Evolutionary conservation across 1,140 invertebrate species (phyloP).

Genomic region (Caligus rogercresseyi): DNA sequence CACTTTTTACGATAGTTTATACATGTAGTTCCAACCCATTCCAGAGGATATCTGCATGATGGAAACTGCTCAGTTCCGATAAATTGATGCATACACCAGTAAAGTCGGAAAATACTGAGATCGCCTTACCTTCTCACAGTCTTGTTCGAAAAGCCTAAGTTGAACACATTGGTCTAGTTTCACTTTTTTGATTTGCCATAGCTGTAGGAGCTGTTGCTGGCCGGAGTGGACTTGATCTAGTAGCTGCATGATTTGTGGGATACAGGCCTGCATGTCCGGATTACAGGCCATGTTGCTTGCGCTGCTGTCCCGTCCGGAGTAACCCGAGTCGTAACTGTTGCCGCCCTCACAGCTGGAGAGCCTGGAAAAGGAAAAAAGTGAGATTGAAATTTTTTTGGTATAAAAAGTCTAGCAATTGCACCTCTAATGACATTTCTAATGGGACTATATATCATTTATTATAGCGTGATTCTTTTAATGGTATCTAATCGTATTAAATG

Average conservation of each 20-base stretch:
- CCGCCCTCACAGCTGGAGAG: conserved; percentile 28
- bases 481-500: too few relatives aligned
- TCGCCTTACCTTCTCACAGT: conserved; percentile 80
- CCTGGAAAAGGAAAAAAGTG: conserved; percentile 24
- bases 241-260: conserved; percentile 49
- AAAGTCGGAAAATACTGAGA: too few relatives aligned
- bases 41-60: too few relatives aligned
- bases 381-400: conserved; percentile 7
- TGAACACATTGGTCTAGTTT: conserved; percentile 90
- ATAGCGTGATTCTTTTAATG: too few relatives aligned
- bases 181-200: conserved; percentile 81
- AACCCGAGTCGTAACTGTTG: conserved; percentile 36
- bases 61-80: too few relatives aligned
- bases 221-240: conserved; percentile 64
- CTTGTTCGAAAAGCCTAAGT: conserved; percentile 81
- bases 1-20: too few relatives aligned
- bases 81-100: too few relatives aligned
- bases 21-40: too few relatives aligned
- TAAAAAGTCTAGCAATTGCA: neutral
- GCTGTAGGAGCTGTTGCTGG: conserved; percentile 69
- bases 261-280: conserved; percentile 43
- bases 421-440: conserved; percentile 12
- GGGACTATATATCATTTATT: conserved; percentile 23
- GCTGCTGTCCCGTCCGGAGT: conserved; percentile 38
- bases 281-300: conserved; percentile 42